Conservation (phyloP, 2,113 vertebrate species). For the Sphyrna mokarran region DNA sequence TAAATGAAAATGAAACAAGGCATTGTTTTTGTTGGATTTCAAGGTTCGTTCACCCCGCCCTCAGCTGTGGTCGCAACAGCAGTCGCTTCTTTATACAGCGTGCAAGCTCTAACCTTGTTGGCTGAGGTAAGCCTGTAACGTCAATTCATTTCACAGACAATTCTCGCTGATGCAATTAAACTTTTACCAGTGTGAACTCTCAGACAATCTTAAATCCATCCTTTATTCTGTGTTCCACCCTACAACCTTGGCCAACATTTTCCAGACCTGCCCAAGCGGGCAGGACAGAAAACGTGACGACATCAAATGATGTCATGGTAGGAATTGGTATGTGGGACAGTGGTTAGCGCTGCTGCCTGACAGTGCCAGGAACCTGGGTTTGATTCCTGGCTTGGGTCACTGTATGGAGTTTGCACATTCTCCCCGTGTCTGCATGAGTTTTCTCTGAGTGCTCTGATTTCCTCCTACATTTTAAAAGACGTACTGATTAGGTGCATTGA, state of each 20-base stretch:
- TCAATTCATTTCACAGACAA: neutral
- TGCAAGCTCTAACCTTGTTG: constrained; percentile 86
- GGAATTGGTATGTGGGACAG: too few species aligned
- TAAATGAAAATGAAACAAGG: neutral
- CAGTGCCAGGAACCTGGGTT: too few species aligned
- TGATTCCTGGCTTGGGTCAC: too few species aligned
- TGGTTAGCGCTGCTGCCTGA: too few species aligned
- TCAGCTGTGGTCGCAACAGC: constrained; percentile 87
- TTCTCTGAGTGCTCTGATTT: too few species aligned
- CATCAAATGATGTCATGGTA: too few species aligned
- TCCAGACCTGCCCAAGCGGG: too few species aligned
- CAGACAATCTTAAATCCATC: neutral
- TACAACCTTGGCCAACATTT: neutral
- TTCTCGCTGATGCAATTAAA: neutral
- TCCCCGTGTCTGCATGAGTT: too few species aligned
- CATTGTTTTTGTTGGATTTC: constrained; percentile 6
- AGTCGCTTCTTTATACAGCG: constrained; percentile 86
- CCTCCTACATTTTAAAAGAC: too few species aligned
- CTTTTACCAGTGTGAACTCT: neutral
- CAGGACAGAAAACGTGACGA: too few species aligned
- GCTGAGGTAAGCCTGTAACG: constrained; percentile 69
- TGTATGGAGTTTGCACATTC: too few species aligned
- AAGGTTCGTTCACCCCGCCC: constrained; percentile 62
- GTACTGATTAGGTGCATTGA: too few species aligned
- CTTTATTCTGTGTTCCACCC: neutral